Percentiles rank a stretch among this genome's conserved stretches.
Conservation (phyloP, 1,140 invertebrate genomes). For the Ips typographus region DNA sequence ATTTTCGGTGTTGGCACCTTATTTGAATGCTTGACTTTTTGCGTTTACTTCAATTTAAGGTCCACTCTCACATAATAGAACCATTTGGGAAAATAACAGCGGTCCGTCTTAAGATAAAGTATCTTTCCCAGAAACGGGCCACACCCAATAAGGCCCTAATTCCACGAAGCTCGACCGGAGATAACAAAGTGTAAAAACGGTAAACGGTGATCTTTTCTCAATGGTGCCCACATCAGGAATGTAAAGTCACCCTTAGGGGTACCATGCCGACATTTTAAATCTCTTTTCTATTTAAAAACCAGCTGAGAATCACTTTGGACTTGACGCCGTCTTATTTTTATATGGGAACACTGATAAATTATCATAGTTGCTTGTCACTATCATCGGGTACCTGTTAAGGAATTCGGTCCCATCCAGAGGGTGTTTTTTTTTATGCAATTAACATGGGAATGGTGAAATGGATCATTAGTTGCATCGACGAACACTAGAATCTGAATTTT, state of each 20-base stretch:
- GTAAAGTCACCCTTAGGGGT: slow-evolving; percentile 23
- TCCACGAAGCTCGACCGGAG: slow-evolving; percentile 3
- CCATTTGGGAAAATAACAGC: slow-evolving; percentile 13
- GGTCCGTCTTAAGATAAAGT: slow-evolving; percentile 11
- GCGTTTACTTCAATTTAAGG: too few species aligned
- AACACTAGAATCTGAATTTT: not conserved
- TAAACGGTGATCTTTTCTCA: slow-evolving; percentile 13
- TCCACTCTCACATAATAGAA: slow-evolving; percentile 2
- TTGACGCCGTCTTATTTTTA: slow-evolving; percentile 12
- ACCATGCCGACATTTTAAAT: slow-evolving; percentile 16
- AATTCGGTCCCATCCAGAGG: slow-evolving; percentile 16
- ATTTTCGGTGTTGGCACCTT: too few species aligned
- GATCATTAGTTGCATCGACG: too few species aligned
- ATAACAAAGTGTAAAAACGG: slow-evolving; percentile 24
- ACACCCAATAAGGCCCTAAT: slow-evolving; percentile 10
- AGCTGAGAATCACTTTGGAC: slow-evolving; percentile 15
- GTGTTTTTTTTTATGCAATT: not conserved
- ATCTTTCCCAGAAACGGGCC: slow-evolving; percentile 8
- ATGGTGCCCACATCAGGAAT: slow-evolving; percentile 24
- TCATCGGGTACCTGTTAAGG: slow-evolving; percentile 23
- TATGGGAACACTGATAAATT: slow-evolving; percentile 16
- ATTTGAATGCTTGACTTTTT: too few species aligned
- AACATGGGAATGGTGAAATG: not conserved
- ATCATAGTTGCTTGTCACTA: slow-evolving; percentile 26
- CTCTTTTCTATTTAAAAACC: slow-evolving; percentile 17